phyloP scores from a whole-genome alignment of 2,113 vertebrate species.

The Brachypodius melanocephalos region DNA sequence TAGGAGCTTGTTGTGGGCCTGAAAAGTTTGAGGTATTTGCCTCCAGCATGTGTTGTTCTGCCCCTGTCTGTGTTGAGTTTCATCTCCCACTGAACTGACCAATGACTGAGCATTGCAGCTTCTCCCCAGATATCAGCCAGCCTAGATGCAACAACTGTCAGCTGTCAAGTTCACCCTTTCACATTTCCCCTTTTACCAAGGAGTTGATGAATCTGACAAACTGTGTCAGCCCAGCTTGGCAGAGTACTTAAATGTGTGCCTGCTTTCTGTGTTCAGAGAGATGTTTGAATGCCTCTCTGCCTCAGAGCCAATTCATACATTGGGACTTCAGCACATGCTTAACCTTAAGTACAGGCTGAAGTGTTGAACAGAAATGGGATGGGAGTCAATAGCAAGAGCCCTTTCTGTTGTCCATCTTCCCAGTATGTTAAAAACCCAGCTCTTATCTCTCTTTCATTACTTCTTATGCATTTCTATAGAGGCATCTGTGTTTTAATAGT shows the following conservation, averaged over 20 bases:
- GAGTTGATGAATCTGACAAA: neutral
- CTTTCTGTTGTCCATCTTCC: neutral
- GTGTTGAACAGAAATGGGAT: neutral
- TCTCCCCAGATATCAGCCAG: neutral
- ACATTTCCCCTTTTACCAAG: neutral
- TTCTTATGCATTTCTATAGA: neutral
- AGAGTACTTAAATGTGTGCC: neutral
- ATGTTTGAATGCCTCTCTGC: neutral
- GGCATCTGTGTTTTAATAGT: neutral
- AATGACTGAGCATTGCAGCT: accelerated
- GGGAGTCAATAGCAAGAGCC: neutral
- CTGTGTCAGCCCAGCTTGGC: neutral
- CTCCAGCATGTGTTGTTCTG: neutral
- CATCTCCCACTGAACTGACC: neutral
- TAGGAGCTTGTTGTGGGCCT: neutral
- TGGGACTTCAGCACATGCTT: neutral
- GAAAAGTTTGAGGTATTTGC: neutral
- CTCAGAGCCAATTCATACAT: neutral
- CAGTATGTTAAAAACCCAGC: neutral
- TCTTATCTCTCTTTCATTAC: neutral
- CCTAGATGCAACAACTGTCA: neutral
- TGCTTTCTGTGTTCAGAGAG: neutral
- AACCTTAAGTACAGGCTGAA: neutral
- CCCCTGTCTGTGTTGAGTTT: neutral
- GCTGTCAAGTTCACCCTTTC: neutral